phyloP scores from a whole-genome alignment of 64 coral and sea anemone genomes.

The Astreopora myriophthalma region DNA sequence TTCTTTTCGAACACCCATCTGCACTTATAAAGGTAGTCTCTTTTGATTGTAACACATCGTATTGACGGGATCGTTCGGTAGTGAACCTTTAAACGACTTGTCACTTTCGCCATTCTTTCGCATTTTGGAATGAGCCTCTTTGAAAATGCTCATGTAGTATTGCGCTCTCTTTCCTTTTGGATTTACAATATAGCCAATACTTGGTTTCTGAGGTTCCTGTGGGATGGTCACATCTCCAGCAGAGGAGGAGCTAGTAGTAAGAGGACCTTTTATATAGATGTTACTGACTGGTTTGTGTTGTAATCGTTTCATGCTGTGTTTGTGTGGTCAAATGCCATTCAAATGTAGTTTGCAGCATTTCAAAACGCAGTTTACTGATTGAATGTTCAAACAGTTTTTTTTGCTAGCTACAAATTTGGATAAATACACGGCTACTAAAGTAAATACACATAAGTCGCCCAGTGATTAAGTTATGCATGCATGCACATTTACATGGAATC shows the following conservation, averaged over 20 bases:
- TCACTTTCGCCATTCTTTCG: constrained; percentile 49
- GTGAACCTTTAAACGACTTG: constrained; percentile 48
- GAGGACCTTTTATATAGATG: neutral
- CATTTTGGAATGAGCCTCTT: constrained; percentile 58
- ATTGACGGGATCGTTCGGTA: neutral
- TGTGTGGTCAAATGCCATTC: too few relatives aligned
- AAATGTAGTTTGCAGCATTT: too few relatives aligned
- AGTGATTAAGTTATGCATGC: too few relatives aligned
- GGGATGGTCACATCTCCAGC: constrained; percentile 26
- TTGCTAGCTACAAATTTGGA: too few relatives aligned
- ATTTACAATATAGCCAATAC: constrained; percentile 53
- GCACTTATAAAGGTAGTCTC: too few relatives aligned
- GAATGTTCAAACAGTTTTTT: too few relatives aligned
- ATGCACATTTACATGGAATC: neutral
- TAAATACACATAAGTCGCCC: too few relatives aligned
- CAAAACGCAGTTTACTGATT: too few relatives aligned
- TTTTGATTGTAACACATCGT: too few relatives aligned
- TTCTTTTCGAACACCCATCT: too few relatives aligned
- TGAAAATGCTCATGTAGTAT: constrained; percentile 54
- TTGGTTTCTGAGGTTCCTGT: constrained; percentile 41
- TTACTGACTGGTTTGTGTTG: neutral
- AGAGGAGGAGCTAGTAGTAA: neutral
- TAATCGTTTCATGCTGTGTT: too few relatives aligned
- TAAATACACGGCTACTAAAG: too few relatives aligned
- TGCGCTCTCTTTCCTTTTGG: constrained; percentile 45